phyloP scores from a whole-genome alignment of 2,113 vertebrate species.

The Muscicapa adusta region DNA sequence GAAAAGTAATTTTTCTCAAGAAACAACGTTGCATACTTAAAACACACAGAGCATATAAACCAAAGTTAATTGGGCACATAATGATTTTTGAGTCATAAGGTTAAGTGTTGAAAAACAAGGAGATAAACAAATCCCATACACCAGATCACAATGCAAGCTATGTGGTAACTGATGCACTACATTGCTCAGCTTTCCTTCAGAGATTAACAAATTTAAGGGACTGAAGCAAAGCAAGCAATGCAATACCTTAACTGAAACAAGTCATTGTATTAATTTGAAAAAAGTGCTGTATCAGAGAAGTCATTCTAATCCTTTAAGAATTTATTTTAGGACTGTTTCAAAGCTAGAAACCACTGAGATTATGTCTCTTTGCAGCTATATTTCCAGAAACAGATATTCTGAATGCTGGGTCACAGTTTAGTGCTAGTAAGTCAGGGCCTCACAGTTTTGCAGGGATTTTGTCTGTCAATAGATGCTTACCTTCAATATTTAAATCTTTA shows the following conservation, averaged over 20 bases:
- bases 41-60: conserved; percentile 27
- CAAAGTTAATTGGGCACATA: conserved; percentile 48
- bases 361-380: background rate
- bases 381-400: background rate
- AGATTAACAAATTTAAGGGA: background rate
- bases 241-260: background rate
- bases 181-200: background rate
- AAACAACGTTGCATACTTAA: background rate
- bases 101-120: conserved; percentile 39
- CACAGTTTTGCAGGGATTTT: background rate
- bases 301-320: background rate
- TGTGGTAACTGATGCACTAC: background rate
- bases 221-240: conserved; percentile 26
- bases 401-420: background rate
- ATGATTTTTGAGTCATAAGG: conserved; percentile 27
- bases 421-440: background rate
- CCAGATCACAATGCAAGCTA: background rate
- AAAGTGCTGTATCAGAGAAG: background rate
- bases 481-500: background rate
- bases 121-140: conserved; percentile 42
- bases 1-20: conserved; percentile 19
- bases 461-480: background rate
- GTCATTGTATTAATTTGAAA: background rate
- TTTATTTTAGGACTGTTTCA: background rate
- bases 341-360: background rate